A percentile compares a stretch with the other conserved stretches of the same genome.
phyloP scores from a whole-genome alignment of 2,113 vertebrate genomes.

The Campylomormyrus tamandua region DNA sequence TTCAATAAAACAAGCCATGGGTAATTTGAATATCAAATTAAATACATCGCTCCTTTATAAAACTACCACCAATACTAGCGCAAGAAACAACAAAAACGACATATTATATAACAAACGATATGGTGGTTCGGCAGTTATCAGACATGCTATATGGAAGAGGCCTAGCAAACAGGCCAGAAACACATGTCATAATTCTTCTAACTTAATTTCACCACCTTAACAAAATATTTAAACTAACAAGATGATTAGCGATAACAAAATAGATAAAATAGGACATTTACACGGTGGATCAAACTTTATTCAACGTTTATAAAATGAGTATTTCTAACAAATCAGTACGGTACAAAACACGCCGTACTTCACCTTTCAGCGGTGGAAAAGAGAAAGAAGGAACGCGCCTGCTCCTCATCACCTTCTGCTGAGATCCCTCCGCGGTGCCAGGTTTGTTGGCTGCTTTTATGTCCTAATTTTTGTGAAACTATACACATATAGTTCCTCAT shows the following conservation, averaged over 20 bases:
- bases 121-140: not conserved
- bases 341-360: conserved; percentile 25
- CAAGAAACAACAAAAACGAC: not conserved
- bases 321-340: not conserved
- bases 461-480: not conserved
- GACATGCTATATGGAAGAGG: not conserved
- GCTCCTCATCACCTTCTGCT: not conserved
- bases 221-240: not conserved
- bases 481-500: not conserved
- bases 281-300: not conserved
- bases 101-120: not conserved
- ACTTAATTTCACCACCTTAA: not conserved
- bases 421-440: conserved; percentile 4
- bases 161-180: not conserved
- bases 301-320: not conserved
- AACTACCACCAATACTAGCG: not conserved
- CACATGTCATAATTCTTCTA: not conserved
- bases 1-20: not conserved
- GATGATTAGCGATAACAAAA: not conserved
- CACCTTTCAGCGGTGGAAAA: conserved; percentile 64
- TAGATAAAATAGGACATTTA: not conserved
- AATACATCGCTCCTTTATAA: not conserved
- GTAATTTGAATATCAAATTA: not conserved
- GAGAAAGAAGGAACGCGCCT: conserved; percentile 46
- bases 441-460: not conserved